Percentiles rank a stretch among this genome's conserved stretches.
These are phyloP conservation scores for Taurulus bubalis DNA, from an alignment of 2,113 vertebrate species.

Conservation along the genomic window DNA sequence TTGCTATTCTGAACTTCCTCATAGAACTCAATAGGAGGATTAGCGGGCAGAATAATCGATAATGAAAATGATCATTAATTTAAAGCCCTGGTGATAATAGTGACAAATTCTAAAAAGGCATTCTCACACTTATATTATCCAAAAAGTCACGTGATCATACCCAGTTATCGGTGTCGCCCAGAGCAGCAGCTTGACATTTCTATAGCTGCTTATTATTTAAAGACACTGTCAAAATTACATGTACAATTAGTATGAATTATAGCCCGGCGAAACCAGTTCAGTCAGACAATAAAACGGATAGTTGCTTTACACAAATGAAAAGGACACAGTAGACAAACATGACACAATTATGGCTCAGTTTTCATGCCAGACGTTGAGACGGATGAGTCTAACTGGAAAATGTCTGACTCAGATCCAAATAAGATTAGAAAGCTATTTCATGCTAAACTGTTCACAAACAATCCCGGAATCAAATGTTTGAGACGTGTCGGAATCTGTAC, in stretches of 20 bases:
- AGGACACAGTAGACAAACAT: neutral
- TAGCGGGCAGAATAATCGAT: neutral
- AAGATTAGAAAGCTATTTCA: neutral
- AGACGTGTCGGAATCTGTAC: neutral
- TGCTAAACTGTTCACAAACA: neutral
- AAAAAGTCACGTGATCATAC: neutral
- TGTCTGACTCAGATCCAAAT: neutral
- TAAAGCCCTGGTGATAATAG: neutral
- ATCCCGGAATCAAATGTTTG: neutral
- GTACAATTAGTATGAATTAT: neutral
- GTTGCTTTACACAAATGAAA: neutral
- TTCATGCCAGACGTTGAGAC: neutral
- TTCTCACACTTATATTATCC: neutral
- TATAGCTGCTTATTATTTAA: neutral
- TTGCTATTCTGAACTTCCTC: neutral
- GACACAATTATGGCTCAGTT: conserved; percentile 1
- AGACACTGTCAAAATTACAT: neutral
- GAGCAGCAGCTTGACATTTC: neutral
- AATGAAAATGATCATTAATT: neutral
- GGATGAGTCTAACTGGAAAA: neutral
- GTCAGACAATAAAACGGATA: neutral
- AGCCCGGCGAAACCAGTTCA: conserved; percentile 14
- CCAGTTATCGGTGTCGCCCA: neutral
- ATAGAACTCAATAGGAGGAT: neutral
- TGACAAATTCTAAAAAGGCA: neutral